phyloP scores from a whole-genome alignment of 2,113 vertebrate species.

The Cololabis saira region DNA sequence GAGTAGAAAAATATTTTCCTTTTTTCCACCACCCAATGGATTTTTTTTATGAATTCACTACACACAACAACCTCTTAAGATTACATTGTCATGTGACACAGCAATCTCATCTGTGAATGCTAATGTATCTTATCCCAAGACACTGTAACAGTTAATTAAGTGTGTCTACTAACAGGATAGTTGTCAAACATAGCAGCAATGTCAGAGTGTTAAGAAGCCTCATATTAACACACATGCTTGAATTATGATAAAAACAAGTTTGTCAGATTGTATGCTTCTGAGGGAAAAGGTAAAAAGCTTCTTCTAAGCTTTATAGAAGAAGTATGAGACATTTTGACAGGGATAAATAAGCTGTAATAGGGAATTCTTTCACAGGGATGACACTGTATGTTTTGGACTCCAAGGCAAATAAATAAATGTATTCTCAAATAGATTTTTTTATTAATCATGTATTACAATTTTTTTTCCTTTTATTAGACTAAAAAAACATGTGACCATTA shows the following conservation, averaged over 20 bases:
- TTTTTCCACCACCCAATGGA: neutral
- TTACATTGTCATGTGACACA: neutral
- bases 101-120: constrained; percentile 13
- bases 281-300: constrained; percentile 15
- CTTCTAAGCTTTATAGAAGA: neutral
- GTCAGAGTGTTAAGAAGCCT: neutral
- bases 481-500: too few relatives aligned
- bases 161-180: constrained; percentile 11
- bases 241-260: neutral
- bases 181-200: constrained; percentile 22
- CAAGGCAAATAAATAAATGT: too few relatives aligned
- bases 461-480: too few relatives aligned
- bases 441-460: too few relatives aligned
- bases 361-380: too few relatives aligned
- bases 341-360: too few relatives aligned
- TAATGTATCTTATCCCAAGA: constrained; percentile 9
- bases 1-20: neutral
- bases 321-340: too few relatives aligned
- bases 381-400: too few relatives aligned
- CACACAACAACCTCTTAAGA: constrained; percentile 8
- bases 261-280: neutral
- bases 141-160: constrained; percentile 38
- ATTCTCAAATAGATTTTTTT: too few relatives aligned
- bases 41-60: constrained; percentile 24
- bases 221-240: constrained; percentile 21